These are phyloP conservation scores for Pipistrellus nathusii DNA, from an alignment of 2,797 vertebrate species.

Conservation along the genomic window DNA sequence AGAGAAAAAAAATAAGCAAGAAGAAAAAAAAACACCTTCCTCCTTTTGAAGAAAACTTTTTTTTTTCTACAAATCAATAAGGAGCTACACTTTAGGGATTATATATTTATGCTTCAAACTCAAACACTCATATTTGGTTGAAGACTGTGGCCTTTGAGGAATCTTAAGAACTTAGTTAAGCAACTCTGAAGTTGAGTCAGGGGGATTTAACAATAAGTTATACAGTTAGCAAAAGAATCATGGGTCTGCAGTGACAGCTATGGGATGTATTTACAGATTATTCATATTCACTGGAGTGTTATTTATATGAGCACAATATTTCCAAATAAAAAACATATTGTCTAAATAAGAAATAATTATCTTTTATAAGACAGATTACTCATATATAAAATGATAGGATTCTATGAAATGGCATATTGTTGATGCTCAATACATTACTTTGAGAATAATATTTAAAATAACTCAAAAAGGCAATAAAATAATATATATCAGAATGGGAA, in stretches of 20 bases:
- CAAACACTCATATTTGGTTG: background rate
- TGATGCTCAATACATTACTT: background rate
- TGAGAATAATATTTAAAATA: background rate
- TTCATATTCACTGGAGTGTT: background rate
- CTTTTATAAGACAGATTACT: background rate
- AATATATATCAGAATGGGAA: background rate
- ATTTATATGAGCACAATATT: background rate
- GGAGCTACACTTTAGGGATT: background rate
- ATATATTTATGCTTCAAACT: background rate
- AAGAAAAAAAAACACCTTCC: background rate
- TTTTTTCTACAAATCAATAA: background rate
- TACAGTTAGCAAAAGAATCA: background rate
- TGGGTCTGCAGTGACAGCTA: background rate
- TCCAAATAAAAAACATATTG: background rate
- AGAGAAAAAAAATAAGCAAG: too few species aligned
- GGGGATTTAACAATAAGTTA: background rate
- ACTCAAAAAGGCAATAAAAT: background rate
- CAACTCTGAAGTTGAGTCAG: background rate
- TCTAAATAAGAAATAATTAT: background rate
- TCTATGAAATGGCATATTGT: background rate
- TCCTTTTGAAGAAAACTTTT: background rate
- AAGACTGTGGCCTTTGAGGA: background rate
- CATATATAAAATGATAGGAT: background rate
- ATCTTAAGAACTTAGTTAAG: background rate
- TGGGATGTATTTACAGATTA: background rate